A percentile compares a stretch with the other conserved stretches of the same genome.
Evolutionary conservation across 1,140 invertebrate species (phyloP).

Genomic region (Eurosta solidaginis): DNA sequence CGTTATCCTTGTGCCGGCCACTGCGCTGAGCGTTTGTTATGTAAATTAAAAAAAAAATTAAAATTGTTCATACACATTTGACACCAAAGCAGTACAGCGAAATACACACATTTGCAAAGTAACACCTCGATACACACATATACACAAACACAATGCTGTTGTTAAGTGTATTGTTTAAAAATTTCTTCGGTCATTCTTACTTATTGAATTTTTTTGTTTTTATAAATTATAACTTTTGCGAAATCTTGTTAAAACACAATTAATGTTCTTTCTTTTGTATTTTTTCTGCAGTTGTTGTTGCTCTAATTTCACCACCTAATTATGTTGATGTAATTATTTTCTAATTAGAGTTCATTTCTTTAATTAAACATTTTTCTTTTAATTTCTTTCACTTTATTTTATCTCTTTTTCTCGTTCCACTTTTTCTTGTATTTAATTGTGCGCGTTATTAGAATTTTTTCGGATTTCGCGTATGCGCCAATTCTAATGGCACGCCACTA

Average conservation of each 20-base stretch:
- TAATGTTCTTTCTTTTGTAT: neutral
- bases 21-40: neutral
- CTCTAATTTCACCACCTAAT: neutral
- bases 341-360: neutral
- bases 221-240: no score
- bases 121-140: no score
- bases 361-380: neutral
- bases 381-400: neutral
- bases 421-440: neutral
- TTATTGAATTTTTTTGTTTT: no score
- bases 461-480: neutral
- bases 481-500: neutral
- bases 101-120: neutral
- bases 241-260: neutral
- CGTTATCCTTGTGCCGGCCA: constrained; percentile 22
- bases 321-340: neutral
- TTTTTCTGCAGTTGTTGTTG: neutral
- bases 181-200: neutral
- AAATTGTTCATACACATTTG: neutral
- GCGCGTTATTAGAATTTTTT: neutral
- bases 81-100: neutral
- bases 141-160: no score
- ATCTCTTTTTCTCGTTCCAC: neutral
- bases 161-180: neutral
- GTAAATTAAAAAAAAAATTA: neutral